Base-by-base conservation (phyloP, 1,140 invertebrate genomes). In the Drosophila punjabiensis region DNA sequence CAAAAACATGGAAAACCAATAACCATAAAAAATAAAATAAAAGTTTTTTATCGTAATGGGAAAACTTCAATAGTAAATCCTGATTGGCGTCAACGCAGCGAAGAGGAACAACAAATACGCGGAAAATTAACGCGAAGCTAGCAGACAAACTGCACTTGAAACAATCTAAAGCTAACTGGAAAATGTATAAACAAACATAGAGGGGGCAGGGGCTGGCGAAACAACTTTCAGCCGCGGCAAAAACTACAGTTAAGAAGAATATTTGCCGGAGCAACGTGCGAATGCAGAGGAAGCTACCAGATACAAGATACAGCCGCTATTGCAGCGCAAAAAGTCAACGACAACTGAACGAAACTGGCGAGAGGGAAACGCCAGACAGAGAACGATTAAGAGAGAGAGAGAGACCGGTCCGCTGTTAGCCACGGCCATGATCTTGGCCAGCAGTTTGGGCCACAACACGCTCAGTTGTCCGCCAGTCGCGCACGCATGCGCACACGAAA, bases 171-270 rank as follows among this genome's bases (percentile, higher is more conserved):
- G 28, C 53, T 85, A 88, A 89, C 85, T 88, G 85, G 86, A 89
- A 89, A 90, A 81, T 76, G 79, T 41, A 74, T 80, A 90, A 89
- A 90, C 85, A 89, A 88, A 85, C 82, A 78, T 78, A 79, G 65
- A 32, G 61, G 56, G 48, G 60, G 67, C 43, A 33, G 18, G 13
- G 41, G n/a, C 55, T 60, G 65, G 65, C 73, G 20, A 81, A 81
- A 76, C 85, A 88, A 89, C 85, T 88, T 88, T 88, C 86, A 76
- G 76, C 52, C 69, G 61, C 66, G 30, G 43, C 52, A 35, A 37
- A 67, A 69, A 75, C 66, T 70, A 89, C 85, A 90, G 85, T 90
- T 89, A 89, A 37, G 52, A 89, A 89, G 85, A 89, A 89, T 89
- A 71, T 75, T 53, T 41, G 64, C 37, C 32, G 43, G 56, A 68